Evolutionary conservation across 1,140 invertebrate genomes (phyloP).

Genomic region (Protaetia brevitarsis): DNA sequence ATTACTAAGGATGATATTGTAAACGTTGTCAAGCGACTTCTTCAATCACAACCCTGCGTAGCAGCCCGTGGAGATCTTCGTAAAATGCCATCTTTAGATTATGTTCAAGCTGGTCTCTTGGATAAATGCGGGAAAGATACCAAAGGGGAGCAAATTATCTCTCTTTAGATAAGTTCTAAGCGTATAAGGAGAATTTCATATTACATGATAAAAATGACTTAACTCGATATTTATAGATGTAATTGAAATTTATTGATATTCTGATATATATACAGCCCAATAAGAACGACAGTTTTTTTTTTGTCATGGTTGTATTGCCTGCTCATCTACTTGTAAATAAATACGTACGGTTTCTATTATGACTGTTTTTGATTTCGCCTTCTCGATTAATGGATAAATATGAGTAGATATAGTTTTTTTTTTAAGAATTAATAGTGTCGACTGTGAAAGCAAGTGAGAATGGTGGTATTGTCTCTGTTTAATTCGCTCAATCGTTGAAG

Average conservation of each 20-base stretch:
- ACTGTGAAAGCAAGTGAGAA: too few species aligned
- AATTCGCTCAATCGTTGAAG: too few species aligned
- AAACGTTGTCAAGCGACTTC: constrained; percentile 75
- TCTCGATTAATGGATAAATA: too few species aligned
- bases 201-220: not conserved
- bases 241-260: not conserved
- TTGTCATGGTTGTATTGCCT: not conserved
- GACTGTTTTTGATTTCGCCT: too few species aligned
- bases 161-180: constrained; percentile 42
- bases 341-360: not conserved
- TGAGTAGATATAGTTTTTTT: too few species aligned
- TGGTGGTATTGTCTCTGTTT: too few species aligned
- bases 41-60: constrained; percentile 75
- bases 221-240: not conserved
- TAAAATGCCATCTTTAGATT: constrained; percentile 67
- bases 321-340: constrained; percentile 7
- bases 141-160: constrained; percentile 43
- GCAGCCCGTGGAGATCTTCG: constrained; percentile 83
- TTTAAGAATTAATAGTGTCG: too few species aligned
- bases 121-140: constrained; percentile 44
- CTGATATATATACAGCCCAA: not conserved
- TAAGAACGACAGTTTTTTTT: not conserved
- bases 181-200: not conserved
- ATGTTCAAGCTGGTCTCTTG: constrained; percentile 61
- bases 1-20: constrained; percentile 81